Conservation (phyloP, 1,140 invertebrate genomes). For the Euborellia annulipes region DNA sequence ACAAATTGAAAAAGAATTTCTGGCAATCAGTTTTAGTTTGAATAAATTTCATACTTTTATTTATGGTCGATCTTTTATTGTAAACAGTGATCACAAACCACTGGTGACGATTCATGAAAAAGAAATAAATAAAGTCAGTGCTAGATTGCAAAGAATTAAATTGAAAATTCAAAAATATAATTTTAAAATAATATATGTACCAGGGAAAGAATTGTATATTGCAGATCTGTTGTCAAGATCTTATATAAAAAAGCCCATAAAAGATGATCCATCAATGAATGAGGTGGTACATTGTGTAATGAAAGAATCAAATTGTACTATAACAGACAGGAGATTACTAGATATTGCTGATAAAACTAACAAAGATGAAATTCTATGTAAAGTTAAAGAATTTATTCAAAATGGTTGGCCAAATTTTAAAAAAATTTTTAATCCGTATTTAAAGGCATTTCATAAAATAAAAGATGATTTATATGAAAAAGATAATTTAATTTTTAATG, state of each 20-base stretch:
- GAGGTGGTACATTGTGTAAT: background rate
- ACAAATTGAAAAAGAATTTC: constrained; percentile 31
- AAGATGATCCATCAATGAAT: background rate
- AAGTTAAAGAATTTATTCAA: too few species aligned
- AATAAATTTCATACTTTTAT: constrained; percentile 25
- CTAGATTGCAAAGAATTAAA: constrained; percentile 28
- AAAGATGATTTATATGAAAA: too few species aligned
- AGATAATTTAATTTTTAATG: constrained; percentile 23
- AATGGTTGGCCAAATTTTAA: too few species aligned
- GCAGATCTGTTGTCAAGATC: constrained; percentile 2
- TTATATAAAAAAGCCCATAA: background rate
- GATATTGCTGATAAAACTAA: too few species aligned
- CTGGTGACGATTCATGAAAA: constrained; percentile 26
- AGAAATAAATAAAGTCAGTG: constrained; percentile 22
- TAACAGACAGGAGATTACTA: too few species aligned
- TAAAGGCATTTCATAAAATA: constrained; percentile 22
- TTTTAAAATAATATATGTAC: constrained; percentile 16
- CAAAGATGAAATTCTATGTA: too few species aligned
- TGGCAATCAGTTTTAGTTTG: constrained; percentile 30
- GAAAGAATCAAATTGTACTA: too few species aligned
- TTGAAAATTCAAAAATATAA: constrained; percentile 26
- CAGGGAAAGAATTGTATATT: background rate
- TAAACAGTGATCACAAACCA: constrained; percentile 31
- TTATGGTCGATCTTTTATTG: constrained; percentile 23
- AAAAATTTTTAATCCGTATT: too few species aligned